phyloP scores from a whole-genome alignment of 2,888 invertebrate genomes.

The Lithophane socia region DNA sequence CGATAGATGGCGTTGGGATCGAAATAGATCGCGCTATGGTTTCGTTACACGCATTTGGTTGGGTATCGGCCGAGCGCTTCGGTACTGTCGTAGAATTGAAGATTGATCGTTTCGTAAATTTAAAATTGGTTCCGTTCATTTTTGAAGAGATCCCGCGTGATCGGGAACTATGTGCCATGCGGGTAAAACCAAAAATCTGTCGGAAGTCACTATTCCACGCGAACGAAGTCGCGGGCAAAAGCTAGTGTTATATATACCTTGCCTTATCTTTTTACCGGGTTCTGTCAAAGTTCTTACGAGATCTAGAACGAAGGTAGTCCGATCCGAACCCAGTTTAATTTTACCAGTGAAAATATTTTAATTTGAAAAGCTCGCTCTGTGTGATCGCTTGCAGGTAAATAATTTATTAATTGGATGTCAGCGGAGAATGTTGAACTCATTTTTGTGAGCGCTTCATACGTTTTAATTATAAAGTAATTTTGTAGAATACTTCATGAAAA shows the following conservation, averaged over 20 bases:
- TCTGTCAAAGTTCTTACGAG: neutral
- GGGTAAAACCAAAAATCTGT: too few relatives aligned
- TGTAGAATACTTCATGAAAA: neutral
- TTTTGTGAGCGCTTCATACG: conserved; percentile 24
- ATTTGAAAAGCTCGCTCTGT: conserved; percentile 36
- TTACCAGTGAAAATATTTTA: conserved; percentile 21
- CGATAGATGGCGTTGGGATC: too few relatives aligned
- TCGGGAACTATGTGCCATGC: too few relatives aligned
- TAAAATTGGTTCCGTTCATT: too few relatives aligned
- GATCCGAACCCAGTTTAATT: neutral
- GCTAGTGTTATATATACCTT: conserved; percentile 8
- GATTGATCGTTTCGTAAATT: too few relatives aligned
- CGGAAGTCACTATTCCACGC: too few relatives aligned
- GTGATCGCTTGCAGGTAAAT: conserved; percentile 38
- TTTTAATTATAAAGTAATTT: conserved; percentile 26
- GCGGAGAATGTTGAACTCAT: conserved; percentile 14
- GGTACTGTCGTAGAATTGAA: too few relatives aligned
- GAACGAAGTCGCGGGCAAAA: too few relatives aligned
- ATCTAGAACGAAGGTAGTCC: neutral
- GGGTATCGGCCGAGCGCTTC: too few relatives aligned
- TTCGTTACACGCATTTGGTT: too few relatives aligned
- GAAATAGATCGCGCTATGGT: too few relatives aligned
- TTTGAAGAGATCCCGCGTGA: too few relatives aligned
- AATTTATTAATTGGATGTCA: conserved; percentile 52
- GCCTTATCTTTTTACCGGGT: neutral